Percentiles rank a stretch among this genome's conserved stretches.
These are phyloP conservation scores for Petrocephalus zakoni DNA, from an alignment of 2,113 vertebrate species.

Conservation along the genomic window DNA sequence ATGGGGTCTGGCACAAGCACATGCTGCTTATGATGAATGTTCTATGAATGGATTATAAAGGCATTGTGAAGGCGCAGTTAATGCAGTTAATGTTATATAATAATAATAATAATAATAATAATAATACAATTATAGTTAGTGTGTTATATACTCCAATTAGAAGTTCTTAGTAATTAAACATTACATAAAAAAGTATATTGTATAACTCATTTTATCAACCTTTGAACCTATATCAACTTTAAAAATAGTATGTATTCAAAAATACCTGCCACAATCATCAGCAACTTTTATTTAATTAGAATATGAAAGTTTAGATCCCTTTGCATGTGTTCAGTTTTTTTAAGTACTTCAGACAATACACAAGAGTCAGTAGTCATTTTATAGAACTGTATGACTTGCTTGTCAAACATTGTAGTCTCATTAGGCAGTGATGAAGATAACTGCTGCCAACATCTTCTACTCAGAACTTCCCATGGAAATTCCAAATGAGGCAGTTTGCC, in stretches of 20 bases:
- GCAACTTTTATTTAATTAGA: not conserved
- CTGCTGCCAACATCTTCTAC: too few relatives aligned
- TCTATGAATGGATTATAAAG: not conserved
- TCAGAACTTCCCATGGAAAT: not conserved
- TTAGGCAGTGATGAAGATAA: not conserved
- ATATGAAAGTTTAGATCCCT: not conserved
- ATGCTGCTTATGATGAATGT: not conserved
- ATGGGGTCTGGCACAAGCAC: slow-evolving; percentile 42
- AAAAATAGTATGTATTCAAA: not conserved
- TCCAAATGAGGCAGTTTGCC: not conserved
- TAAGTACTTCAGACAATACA: not conserved
- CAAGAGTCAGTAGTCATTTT: not conserved
- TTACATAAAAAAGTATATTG: not conserved
- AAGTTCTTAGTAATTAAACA: not conserved
- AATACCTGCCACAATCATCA: not conserved
- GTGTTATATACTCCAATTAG: not conserved
- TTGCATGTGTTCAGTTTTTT: not conserved
- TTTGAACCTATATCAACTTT: too few relatives aligned
- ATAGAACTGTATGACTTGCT: not conserved
- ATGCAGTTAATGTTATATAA: too few relatives aligned
- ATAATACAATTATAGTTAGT: not conserved
- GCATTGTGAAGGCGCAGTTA: not conserved
- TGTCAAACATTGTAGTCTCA: not conserved
- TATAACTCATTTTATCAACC: not conserved
- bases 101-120: too few relatives aligned